These are phyloP conservation scores for Neodiprion pinetum DNA, from an alignment of 1,140 invertebrate species.

Conservation along the genomic window DNA sequence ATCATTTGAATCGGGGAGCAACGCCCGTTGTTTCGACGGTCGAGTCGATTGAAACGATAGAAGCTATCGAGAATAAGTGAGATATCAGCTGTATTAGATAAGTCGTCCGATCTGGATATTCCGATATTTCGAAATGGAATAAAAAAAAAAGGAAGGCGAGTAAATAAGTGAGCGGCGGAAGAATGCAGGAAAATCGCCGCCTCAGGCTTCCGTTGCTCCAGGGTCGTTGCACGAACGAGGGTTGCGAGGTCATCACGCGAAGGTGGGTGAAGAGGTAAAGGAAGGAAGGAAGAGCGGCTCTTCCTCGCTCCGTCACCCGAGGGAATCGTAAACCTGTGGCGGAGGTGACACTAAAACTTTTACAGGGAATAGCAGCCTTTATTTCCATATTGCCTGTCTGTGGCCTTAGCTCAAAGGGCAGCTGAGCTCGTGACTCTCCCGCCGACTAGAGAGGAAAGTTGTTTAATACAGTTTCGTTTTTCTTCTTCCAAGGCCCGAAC, in stretches of 20 bases:
- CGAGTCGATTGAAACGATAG: too few relatives aligned
- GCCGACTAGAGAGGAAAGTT: neutral
- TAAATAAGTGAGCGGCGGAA: neutral
- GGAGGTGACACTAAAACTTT: constrained; percentile 38
- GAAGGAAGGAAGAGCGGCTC: constrained; percentile 11
- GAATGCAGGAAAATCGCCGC: neutral
- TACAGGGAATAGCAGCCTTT: constrained; percentile 30
- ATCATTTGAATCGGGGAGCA: neutral
- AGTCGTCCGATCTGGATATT: neutral
- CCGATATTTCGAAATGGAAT: neutral
- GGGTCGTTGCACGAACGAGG: neutral
- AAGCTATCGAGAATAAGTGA: too few relatives aligned
- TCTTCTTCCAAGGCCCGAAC: neutral
- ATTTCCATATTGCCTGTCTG: constrained; percentile 37
- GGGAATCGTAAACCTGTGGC: constrained; percentile 33
- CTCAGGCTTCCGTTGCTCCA: neutral
- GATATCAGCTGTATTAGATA: too few relatives aligned
- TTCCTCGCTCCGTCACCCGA: constrained; percentile 15
- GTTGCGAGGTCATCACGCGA: constrained; percentile 12
- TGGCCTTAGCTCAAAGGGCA: constrained; percentile 24
- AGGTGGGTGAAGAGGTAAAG: constrained; percentile 12
- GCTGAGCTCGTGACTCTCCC: too few relatives aligned
- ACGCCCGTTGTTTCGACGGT: too few relatives aligned
- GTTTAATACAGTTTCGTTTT: neutral
- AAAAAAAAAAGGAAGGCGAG: constrained; percentile 14